Evolutionary conservation across 2,797 vertebrate genomes (phyloP).

Genomic region (Danio tinwini): DNA sequence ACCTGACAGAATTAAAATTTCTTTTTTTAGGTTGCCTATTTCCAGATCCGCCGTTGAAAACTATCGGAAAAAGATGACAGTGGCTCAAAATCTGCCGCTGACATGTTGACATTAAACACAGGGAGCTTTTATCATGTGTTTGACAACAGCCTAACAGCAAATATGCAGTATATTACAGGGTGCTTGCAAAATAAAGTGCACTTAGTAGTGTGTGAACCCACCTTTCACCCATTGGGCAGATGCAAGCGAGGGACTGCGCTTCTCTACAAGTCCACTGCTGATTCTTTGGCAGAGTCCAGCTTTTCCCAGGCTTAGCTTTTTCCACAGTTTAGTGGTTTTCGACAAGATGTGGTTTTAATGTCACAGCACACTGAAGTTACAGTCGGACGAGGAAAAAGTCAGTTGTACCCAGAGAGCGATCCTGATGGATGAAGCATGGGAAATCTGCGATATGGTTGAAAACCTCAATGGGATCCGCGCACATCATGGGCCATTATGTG

Average conservation of each 20-base stretch:
- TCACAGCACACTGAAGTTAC: slow-evolving; percentile 61
- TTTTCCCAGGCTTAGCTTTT: slow-evolving; percentile 74
- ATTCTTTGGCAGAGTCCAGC: slow-evolving; percentile 53
- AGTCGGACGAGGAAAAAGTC: slow-evolving; percentile 34
- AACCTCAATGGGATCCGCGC: slow-evolving; percentile 57
- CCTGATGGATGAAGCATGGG: slow-evolving; percentile 56
- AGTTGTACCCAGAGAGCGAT: slow-evolving; percentile 50
- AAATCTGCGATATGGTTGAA: slow-evolving; percentile 50
- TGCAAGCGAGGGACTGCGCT: slow-evolving; percentile 31
- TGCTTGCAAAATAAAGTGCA: slow-evolving; percentile 7
- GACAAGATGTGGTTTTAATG: slow-evolving; percentile 70
- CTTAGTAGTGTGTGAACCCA: slow-evolving; percentile 33
- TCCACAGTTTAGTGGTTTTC: slow-evolving; percentile 65
- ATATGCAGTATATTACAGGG: slow-evolving; percentile 25
- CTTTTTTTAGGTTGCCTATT: slow-evolving; percentile 24
- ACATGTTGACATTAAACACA: slow-evolving; percentile 30
- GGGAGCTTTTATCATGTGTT: slow-evolving; percentile 46
- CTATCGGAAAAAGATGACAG: slow-evolving; percentile 43
- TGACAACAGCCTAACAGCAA: slow-evolving; percentile 30
- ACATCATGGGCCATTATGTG: slow-evolving; percentile 56
- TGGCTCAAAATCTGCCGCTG: slow-evolving; percentile 34
- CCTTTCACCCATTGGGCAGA: slow-evolving; percentile 54
- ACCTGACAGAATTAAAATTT: background rate
- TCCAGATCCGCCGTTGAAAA: slow-evolving; percentile 58
- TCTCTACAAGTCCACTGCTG: slow-evolving; percentile 55